A percentile compares a stretch with the other conserved stretches of the same genome.
Evolutionary conservation across 2,888 invertebrate genomes (phyloP).

Genomic region (Nasonia oneida): DNA sequence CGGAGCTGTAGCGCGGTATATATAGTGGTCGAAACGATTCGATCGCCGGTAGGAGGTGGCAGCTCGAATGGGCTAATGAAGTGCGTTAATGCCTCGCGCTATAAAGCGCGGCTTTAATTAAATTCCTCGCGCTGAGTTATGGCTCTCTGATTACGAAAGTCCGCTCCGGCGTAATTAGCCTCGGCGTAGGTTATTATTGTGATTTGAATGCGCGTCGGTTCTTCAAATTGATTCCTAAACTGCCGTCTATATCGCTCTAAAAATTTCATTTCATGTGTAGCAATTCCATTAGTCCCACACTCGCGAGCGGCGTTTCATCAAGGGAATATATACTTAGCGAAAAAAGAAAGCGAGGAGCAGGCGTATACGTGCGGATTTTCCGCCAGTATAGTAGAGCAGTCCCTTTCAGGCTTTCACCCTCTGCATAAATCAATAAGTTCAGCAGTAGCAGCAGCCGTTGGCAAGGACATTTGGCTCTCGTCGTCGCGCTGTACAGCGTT

Average conservation of each 20-base stretch:
- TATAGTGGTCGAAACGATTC: not conserved
- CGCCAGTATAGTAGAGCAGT: not conserved
- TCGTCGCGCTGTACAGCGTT: not conserved
- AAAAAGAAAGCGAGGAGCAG: not conserved
- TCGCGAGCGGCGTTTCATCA: constrained; percentile 35
- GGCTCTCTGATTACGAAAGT: constrained; percentile 9
- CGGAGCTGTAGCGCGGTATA: not conserved
- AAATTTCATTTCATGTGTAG: no score
- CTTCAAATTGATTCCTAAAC: constrained; percentile 1
- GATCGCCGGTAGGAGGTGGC: not conserved
- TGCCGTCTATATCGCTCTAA: not conserved
- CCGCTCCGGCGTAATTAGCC: not conserved
- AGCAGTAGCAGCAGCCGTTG: constrained; percentile 5
- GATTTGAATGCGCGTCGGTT: not conserved
- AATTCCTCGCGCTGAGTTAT: not conserved
- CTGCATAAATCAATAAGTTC: constrained; percentile 57
- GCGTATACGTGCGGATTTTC: constrained; percentile 44
- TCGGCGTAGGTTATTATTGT: not conserved
- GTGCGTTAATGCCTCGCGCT: constrained; percentile 18
- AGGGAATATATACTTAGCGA: not conserved
- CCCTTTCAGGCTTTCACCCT: constrained; percentile 44
- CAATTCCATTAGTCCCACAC: not conserved
- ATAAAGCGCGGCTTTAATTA: constrained; percentile 25
- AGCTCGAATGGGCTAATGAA: constrained; percentile 3
- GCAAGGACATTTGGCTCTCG: constrained; percentile 58